Conservation (phyloP, 2,797 vertebrate genomes). For the Hippopotamyrus pictus region DNA sequence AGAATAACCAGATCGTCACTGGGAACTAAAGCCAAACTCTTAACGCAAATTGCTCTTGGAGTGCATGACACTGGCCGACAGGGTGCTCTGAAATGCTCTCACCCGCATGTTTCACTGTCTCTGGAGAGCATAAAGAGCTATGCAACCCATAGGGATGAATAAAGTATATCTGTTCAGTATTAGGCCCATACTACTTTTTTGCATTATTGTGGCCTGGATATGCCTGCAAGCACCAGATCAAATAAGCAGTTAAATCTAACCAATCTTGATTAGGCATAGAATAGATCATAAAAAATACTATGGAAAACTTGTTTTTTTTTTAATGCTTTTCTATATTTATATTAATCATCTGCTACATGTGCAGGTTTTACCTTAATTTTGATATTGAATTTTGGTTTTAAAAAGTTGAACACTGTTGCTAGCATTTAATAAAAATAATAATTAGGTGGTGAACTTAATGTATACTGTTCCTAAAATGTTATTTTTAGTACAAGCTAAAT, state of each 20-base stretch:
- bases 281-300: neutral
- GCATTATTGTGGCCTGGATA: neutral
- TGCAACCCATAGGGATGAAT: neutral
- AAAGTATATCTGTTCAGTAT: neutral
- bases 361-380: neutral
- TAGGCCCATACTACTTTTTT: neutral
- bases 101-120: neutral
- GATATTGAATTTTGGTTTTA: neutral
- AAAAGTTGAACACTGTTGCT: neutral
- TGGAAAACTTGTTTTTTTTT: neutral
- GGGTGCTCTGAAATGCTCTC: neutral
- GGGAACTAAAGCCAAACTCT: neutral
- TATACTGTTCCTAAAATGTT: neutral
- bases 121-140: neutral
- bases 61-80: neutral
- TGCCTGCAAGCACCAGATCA: neutral
- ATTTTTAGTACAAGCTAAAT: neutral
- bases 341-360: neutral
- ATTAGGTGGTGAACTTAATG: neutral
- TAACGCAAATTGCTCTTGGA: neutral
- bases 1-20: neutral
- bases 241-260: neutral
- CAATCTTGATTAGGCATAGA: neutral
- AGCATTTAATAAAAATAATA: neutral
- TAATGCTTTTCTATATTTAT: neutral